Evolutionary conservation across 2,888 invertebrate genomes (phyloP), one percentile per base, ranked within the genome.

Genomic region (Phlogophora meticulosa): DNA sequence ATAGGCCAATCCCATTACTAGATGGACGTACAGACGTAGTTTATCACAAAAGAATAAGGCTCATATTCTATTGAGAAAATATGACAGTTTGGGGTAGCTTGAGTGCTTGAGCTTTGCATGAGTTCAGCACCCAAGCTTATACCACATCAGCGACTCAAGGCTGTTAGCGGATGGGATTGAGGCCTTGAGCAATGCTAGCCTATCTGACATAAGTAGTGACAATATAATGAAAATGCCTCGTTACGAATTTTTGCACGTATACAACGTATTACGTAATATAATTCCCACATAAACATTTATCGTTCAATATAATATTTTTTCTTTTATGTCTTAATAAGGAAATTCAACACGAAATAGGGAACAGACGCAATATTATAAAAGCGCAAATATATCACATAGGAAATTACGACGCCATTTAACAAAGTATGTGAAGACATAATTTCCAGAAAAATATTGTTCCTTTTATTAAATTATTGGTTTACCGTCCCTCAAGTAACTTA

Each of bases 381-480:
- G 48, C 9, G n/a, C 36, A 48, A 75, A 57, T 68, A 17, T 0
- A 11, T 68, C 15, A 10, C 34, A 51, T 10, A 22, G 17, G 51
- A 75, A 57, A 51, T 56, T 17, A 17, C 28, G 15, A 17, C 13
- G 17, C 28, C 36, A 42, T 73, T 42, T 32, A 22, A 0, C 10
- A 20, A 34, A n/a, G 34, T 57, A 48, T 46, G 22, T n/a, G 11
- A n/a, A n/a, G n/a, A 48, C 4, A 36, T 15, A 9, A 53, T 59
- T 51, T 69, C 17, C 43, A 36, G 22, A 52, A 60, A 51, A 52
- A 52, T 13, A 24, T 53, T 36, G 20, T 56, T 45, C 9, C 13
- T 52, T 15, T 51, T 43, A 69, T 60, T 24, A 24, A 34, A 76
- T 73, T 45, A 55, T 42, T 24, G 51, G 43, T 42, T 49, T 71